A percentile compares a stretch with the other conserved stretches of the same genome.
Evolutionary conservation across 1,140 invertebrate species (phyloP).

Genomic region (Oedothorax gibbosus): DNA sequence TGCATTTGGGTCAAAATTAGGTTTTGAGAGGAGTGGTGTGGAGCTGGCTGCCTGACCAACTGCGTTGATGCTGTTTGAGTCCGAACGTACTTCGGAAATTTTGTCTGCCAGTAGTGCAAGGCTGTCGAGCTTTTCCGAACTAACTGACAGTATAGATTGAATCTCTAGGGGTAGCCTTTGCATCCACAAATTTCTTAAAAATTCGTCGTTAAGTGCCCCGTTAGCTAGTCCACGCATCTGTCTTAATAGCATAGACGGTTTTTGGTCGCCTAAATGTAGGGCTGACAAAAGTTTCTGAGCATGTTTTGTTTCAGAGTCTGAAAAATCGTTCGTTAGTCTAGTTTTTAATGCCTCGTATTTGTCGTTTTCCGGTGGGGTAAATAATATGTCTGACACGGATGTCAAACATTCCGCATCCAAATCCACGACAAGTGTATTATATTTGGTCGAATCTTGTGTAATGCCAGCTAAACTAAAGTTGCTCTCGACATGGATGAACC

Average conservation of each 20-base stretch:
- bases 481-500: neutral
- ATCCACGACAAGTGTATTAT: neutral
- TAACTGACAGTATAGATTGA: constrained; percentile 28
- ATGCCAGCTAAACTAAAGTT: neutral
- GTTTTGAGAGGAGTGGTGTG: too few relatives aligned
- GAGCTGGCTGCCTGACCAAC: neutral
- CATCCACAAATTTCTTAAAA: constrained; percentile 11
- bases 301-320: constrained; percentile 1
- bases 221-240: constrained; percentile 1
- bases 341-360: constrained; percentile 3
- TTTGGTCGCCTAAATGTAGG: constrained; percentile 6
- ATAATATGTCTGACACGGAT: constrained; percentile 5
- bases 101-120: constrained; percentile 20
- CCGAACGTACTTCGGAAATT: constrained; percentile 14
- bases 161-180: constrained; percentile 24
- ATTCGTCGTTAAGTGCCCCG: neutral
- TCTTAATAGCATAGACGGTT: constrained; percentile 13
- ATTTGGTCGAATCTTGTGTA: neutral
- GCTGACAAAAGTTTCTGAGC: constrained; percentile 5
- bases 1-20: neutral
- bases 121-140: constrained; percentile 8
- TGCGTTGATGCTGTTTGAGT: neutral
- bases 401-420: constrained; percentile 8
- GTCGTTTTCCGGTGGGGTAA: neutral
- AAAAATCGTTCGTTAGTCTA: neutral